Evolutionary conservation across 2,888 invertebrate species (phyloP).

Genomic region (Cordylochernes scorpioides): DNA sequence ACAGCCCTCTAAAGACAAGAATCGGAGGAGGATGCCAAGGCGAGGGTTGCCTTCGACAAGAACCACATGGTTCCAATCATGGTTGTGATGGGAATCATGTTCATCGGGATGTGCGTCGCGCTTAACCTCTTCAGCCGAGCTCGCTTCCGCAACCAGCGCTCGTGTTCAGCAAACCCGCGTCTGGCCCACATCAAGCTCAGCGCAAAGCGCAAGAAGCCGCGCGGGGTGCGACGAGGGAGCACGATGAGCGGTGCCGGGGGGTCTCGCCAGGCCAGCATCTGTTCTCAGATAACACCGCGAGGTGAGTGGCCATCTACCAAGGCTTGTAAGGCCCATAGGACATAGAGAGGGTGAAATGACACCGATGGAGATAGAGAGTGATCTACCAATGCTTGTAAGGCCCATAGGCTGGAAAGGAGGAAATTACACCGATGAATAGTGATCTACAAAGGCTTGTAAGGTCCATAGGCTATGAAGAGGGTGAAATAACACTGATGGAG

Average conservation of each 20-base stretch:
- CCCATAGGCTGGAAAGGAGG: no score
- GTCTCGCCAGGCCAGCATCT: conserved; percentile 11
- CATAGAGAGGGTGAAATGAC: no score
- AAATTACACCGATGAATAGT: no score
- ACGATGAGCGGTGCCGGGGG: conserved; percentile 10
- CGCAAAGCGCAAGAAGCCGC: no score
- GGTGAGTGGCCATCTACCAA: no score
- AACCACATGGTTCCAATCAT: background rate
- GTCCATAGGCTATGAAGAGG: no score
- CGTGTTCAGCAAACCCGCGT: background rate
- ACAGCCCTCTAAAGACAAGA: no score
- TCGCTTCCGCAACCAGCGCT: background rate
- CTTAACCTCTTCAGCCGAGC: conserved; percentile 1
- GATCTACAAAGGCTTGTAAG: no score
- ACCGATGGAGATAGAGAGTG: no score
- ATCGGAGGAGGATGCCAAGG: background rate
- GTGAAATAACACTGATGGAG: no score
- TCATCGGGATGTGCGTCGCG: background rate
- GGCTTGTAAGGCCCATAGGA: no score
- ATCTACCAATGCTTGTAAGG: no score
- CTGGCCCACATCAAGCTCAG: background rate
- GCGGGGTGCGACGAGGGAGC: conserved; percentile 9
- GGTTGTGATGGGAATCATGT: background rate
- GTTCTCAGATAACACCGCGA: conserved; percentile 10
- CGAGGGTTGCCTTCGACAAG: background rate